Base-by-base conservation (phyloP, 2,888 invertebrate genomes). In the Nephrocerus scutellatus region DNA sequence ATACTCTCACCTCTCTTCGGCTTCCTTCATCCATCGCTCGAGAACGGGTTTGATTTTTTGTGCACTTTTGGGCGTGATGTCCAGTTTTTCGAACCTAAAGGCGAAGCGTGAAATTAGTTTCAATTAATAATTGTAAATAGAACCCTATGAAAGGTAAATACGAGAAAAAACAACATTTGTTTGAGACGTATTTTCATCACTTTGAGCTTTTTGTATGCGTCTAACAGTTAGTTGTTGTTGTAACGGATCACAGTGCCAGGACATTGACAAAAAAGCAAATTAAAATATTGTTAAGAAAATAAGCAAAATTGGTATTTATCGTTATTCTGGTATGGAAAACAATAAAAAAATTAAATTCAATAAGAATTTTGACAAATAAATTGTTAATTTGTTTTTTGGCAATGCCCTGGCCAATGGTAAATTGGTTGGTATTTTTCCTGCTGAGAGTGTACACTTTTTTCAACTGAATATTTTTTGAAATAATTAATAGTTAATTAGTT, bases 41-140 rank as follows among this genome's bases (percentile, higher is more conserved):
- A 96, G 79, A 58, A 96, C 96, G 55, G 96, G 96, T 72, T 95
- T 95, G 69, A 96, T 96, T 79, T 96, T 96, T 77, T 93, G 92
- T 62, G 96, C 96, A 77, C 95, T 95, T 77, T 96, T 95, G 67
- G 96, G 96, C 63, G 96, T 96, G 63, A 96, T 96, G 76, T 96
- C 96, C 74, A 96, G 77, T 76, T 96, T 96, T 76, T 96, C 96
- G 80, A 96, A 96, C 85, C 92, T 92, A 10, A 30, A 31, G 26
- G 15, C 18, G 4, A 39, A 26, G 23, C 23, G 30, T 30, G 12
- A 23, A 40, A 19, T 21, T 3, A 28, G 28, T 30, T 35, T 22
- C n/a, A 28, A 24, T n/a, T 10, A 13, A 35, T 32, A 14, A 13
- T 6, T 12, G 29, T 28, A 39, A 25, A 19, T 14, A 25, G 36